A percentile compares a stretch with the other conserved stretches of the same genome.
phyloP scores from a whole-genome alignment of 2,888 invertebrate species.

The Dascillus cervinus region DNA sequence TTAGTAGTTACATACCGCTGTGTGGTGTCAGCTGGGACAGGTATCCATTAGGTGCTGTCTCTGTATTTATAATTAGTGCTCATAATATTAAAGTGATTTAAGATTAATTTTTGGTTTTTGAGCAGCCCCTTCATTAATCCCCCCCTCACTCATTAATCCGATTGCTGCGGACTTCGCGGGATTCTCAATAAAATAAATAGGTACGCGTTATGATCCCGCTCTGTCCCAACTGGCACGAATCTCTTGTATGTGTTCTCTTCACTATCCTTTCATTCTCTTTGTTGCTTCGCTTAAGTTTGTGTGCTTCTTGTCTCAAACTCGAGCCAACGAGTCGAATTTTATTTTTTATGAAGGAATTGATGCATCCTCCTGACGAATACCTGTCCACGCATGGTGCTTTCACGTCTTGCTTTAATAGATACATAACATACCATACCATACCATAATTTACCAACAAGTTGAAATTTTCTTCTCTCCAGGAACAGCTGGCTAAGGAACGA shows the following conservation, averaged over 20 bases:
- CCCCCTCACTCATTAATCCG: slow-evolving; percentile 11
- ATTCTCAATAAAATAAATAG: slow-evolving; percentile 28
- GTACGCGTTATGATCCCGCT: slow-evolving; percentile 33
- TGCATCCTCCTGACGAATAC: no score
- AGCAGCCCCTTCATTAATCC: slow-evolving; percentile 17
- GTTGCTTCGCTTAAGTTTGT: background rate
- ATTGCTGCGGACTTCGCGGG: slow-evolving; percentile 29
- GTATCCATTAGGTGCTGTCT: slow-evolving; percentile 35
- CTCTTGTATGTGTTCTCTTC: slow-evolving; percentile 25
- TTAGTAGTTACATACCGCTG: no score
- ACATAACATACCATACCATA: no score
- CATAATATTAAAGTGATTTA: slow-evolving; percentile 28
- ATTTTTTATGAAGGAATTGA: no score
- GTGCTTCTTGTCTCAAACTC: no score
- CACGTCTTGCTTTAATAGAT: no score
- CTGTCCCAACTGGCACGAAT: slow-evolving; percentile 53
- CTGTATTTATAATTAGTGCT: slow-evolving; percentile 31
- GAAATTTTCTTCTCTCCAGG: slow-evolving; percentile 46
- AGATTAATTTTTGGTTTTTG: slow-evolving; percentile 19
- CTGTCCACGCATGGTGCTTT: no score
- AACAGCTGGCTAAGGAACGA: slow-evolving; percentile 66
- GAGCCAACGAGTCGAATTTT: no score
- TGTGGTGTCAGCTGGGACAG: slow-evolving; percentile 44
- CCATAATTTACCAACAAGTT: no score
- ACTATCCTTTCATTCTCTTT: background rate